phyloP scores from a whole-genome alignment of 2,888 invertebrate genomes.

The Gymnocheta viridis region DNA sequence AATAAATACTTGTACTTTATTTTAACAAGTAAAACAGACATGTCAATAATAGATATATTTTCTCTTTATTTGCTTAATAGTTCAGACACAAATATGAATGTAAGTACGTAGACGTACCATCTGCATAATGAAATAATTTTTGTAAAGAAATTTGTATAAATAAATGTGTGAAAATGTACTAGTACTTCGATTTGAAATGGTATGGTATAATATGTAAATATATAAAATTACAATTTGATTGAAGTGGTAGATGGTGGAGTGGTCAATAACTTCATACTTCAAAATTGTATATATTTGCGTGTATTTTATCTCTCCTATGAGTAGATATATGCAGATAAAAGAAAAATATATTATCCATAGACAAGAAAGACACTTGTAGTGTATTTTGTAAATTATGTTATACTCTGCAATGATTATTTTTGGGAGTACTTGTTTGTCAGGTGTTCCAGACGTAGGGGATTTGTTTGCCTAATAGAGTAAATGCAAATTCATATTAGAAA shows the following conservation, averaged over 20 bases:
- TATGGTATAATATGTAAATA: conserved; percentile 15
- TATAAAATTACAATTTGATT: conserved; percentile 61
- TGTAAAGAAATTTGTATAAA: neutral
- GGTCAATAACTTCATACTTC: conserved; percentile 48
- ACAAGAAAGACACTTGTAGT: conserved; percentile 44
- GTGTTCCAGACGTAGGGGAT: conserved; percentile 8
- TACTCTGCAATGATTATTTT: conserved; percentile 2
- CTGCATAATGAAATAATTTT: conserved; percentile 9
- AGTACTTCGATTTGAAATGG: neutral
- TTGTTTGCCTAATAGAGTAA: neutral
- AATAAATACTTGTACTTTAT: conserved; percentile 53
- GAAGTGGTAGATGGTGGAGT: conserved; percentile 51
- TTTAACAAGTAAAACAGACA: conserved; percentile 52
- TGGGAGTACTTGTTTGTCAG: conserved; percentile 2
- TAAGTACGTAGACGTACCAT: neutral
- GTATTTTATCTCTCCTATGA: conserved; percentile 38
- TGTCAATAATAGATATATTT: conserved; percentile 58
- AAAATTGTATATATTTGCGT: conserved; percentile 19
- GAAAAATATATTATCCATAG: conserved; percentile 34
- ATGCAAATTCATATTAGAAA: conserved; percentile 6
- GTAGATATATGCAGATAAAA: conserved; percentile 16
- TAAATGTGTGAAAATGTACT: conserved; percentile 19
- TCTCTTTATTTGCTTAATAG: conserved; percentile 34
- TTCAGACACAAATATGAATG: conserved; percentile 8
- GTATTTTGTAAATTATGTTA: conserved; percentile 16